Base-by-base conservation (phyloP, 2,797 vertebrate species). In the Acipenser transmontanus region DNA sequence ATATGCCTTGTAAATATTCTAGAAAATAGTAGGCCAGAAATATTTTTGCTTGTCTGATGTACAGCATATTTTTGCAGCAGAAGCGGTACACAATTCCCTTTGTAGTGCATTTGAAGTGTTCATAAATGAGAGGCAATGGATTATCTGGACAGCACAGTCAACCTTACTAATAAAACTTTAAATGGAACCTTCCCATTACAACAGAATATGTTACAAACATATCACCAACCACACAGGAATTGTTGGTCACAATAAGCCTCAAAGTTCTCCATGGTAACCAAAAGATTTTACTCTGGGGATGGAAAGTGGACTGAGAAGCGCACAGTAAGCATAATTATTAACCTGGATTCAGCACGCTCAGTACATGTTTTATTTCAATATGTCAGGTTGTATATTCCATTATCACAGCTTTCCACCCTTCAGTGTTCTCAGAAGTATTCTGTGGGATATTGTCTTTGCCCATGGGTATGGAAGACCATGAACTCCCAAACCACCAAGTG, bases 291-390 rank as follows among this genome's bases (percentile, higher is more conserved):
- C 64, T 63, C 66, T 76, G 34, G 34, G 4, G 34, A 34, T 34
- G 34, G 76, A 9, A 0, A 49, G 50, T 66, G 20, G 14, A 48
- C 72, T 20, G 17, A 49, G 20, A 66, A 52, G 61, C 61, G 66
- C 49, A 77, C 70, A 7, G 20, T 56, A 69, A 66, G 59, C 47
- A 4, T 73, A 76, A 72, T 63, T 57, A 61, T 76, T 78, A 71
- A 66, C 65, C 63, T 49, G 34, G 17, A 52, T 62, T 69, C 63
- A 68, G 73, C 50, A 70, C 61, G 54, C 47, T 67, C 0, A 0
- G 71, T 77, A 70, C 72, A 70, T 73, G 61, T 65, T 72, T 70
- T 69, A 75, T 65, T 67, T 72, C 66, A 77, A 71, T 70, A 63
- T 63, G 69, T 78, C 66, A 67, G 20, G 77, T 67, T 47, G 65